phyloP scores from a whole-genome alignment of 2,797 vertebrate genomes.

The Petrocephalus sullivani region DNA sequence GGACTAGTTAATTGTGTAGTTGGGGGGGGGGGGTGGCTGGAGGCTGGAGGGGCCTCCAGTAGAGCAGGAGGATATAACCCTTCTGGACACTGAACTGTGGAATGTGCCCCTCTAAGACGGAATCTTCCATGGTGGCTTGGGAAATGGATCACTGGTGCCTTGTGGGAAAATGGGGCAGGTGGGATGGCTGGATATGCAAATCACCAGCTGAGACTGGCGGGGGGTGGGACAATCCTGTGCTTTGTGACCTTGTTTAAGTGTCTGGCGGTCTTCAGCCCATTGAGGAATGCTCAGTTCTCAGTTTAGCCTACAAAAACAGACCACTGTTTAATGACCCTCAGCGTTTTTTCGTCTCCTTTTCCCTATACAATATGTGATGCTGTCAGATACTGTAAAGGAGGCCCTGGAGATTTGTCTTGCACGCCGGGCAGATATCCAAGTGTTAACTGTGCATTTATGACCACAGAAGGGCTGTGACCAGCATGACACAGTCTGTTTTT shows the following conservation, averaged over 20 bases:
- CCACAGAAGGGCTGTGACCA: neutral
- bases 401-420: neutral
- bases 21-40: neutral
- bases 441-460: neutral
- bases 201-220: neutral
- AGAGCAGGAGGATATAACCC: neutral
- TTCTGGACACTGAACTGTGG: neutral
- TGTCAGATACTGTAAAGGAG: neutral
- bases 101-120: neutral
- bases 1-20: neutral
- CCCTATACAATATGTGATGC: neutral
- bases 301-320: neutral
- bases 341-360: neutral
- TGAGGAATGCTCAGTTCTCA: neutral
- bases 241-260: neutral
- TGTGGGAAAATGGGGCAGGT: neutral
- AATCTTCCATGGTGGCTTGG: neutral
- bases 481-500: too few relatives aligned
- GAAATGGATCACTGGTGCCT: neutral
- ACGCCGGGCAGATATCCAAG: neutral
- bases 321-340: neutral
- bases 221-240: neutral
- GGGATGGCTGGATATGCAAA: neutral
- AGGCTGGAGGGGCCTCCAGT: neutral
- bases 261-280: neutral